A percentile compares a stretch with the other conserved stretches of the same genome.
Conservation (phyloP, 2,113 vertebrate species). For the Silurus asotus region DNA sequence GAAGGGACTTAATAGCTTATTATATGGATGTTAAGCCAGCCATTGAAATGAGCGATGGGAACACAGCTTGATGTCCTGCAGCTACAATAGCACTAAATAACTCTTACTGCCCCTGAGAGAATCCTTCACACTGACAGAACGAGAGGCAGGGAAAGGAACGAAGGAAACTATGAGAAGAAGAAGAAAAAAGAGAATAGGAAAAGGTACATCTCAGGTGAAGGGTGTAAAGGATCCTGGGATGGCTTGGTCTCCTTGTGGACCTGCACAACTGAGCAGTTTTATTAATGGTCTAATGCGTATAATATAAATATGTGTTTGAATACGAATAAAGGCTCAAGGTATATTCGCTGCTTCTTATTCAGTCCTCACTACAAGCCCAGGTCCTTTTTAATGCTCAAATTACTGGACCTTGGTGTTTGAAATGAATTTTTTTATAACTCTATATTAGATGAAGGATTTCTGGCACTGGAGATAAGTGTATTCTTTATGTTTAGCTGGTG, state of each 20-base stretch:
- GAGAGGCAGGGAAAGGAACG: not conserved
- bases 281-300: not conserved
- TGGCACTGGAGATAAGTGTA: conserved; percentile 72
- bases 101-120: conserved; percentile 2
- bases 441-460: conserved; percentile 73
- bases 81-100: conserved; percentile 21
- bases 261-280: not conserved
- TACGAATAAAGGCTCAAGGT: not conserved
- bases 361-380: not conserved
- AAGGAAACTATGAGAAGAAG: not conserved
- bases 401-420: conserved; percentile 68
- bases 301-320: not conserved
- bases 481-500: conserved; percentile 65
- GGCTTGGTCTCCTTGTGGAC: not conserved
- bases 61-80: conserved; percentile 15
- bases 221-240: too few relatives aligned
- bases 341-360: not conserved
- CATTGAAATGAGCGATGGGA: conserved; percentile 22
- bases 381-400: conserved; percentile 66
- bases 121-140: not conserved
- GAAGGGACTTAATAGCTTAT: conserved; percentile 10
- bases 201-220: not conserved
- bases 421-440: conserved; percentile 72
- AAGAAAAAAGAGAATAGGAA: not conserved
- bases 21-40: conserved; percentile 1